phyloP scores from a whole-genome alignment of 1,140 invertebrate species.

The Harpegnathos saltator region DNA sequence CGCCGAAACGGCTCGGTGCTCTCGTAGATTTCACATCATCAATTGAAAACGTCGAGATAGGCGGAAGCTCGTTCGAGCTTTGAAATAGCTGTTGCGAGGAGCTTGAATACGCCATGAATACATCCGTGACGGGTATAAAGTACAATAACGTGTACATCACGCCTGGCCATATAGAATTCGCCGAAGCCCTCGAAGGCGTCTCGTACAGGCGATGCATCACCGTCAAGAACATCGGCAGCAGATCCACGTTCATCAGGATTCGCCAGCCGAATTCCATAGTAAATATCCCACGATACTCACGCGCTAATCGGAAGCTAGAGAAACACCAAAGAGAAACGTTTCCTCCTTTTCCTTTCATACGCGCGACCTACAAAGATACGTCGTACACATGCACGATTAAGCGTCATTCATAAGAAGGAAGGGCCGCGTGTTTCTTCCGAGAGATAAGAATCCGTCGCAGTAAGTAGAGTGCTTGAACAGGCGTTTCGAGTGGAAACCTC shows the following conservation, averaged over 20 bases:
- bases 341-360: no score
- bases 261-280: conserved; percentile 73
- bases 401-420: no score
- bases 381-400: no score
- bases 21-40: conserved; percentile 5
- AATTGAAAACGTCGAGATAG: background rate
- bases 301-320: no score
- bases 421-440: background rate
- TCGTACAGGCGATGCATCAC: conserved; percentile 60
- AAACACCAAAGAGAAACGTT: no score
- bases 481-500: conserved; percentile 72
- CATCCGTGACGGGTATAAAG: conserved; percentile 10
- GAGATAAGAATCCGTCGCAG: background rate
- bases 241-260: conserved; percentile 70
- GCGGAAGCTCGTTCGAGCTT: no score
- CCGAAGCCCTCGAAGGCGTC: conserved; percentile 76
- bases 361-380: no score
- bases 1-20: conserved; percentile 4
- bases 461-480: conserved; percentile 61
- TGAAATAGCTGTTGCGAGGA: background rate
- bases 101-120: background rate
- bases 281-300: conserved; percentile 20
- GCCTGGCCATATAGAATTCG: conserved; percentile 73
- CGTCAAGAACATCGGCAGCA: conserved; percentile 74
- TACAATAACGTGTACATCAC: conserved; percentile 72